These are phyloP conservation scores for Invenusta paracnida DNA, from an alignment of 2,888 invertebrate genomes.

Conservation along the genomic window DNA sequence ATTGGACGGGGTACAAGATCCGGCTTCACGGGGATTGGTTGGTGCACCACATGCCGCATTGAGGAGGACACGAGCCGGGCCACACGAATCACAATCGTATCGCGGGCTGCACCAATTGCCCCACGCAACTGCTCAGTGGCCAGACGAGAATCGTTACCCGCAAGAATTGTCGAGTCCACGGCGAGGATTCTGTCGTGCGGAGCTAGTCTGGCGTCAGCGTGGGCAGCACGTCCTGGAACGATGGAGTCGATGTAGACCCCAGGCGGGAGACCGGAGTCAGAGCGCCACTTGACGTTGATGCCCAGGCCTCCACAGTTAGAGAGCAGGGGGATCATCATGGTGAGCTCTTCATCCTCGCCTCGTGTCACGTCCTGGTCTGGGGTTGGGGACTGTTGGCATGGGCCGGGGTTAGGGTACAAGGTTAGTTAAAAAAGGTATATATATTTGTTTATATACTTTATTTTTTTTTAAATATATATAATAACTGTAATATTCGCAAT, in stretches of 20 bases:
- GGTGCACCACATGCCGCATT: neutral
- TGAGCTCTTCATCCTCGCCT: too few species aligned
- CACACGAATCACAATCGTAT: neutral
- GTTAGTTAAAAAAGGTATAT: too few species aligned
- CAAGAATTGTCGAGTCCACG: neutral
- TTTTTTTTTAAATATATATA: too few species aligned
- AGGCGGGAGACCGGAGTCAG: neutral
- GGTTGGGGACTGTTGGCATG: too few species aligned
- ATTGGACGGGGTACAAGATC: neutral
- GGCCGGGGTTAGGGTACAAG: too few species aligned
- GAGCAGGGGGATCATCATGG: neutral
- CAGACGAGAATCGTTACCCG: neutral
- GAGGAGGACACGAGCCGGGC: neutral
- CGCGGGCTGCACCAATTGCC: neutral
- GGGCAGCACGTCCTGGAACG: neutral
- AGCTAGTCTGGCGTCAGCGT: neutral
- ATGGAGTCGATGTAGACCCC: constrained; percentile 15
- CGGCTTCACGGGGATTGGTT: neutral
- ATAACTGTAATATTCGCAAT: too few species aligned
- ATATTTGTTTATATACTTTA: too few species aligned
- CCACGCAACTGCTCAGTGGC: neutral
- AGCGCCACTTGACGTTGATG: constrained; percentile 29
- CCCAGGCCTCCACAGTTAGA: neutral
- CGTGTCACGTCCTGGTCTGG: too few species aligned
- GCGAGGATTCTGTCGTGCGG: neutral